phyloP scores from a whole-genome alignment of 2,888 invertebrate genomes.

The Tenthredo mesomela region DNA sequence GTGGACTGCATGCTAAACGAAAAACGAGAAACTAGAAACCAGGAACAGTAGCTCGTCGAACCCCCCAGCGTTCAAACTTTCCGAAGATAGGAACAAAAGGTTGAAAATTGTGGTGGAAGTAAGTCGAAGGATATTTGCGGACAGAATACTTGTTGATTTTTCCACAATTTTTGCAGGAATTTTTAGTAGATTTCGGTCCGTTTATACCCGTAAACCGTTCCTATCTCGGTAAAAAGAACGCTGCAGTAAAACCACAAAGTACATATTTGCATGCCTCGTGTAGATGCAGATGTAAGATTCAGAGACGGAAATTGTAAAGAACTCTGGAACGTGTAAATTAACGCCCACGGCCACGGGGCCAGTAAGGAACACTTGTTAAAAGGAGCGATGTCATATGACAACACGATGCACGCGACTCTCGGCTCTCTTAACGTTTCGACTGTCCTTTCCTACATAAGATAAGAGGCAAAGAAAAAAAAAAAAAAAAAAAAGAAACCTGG shows the following conservation, averaged over 20 bases:
- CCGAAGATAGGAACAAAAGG: background rate
- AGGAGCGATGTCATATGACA: slow-evolving; percentile 34
- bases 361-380: slow-evolving; percentile 27
- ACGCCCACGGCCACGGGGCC: slow-evolving; percentile 27
- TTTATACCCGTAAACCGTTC: background rate
- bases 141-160: too few species aligned
- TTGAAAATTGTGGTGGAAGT: background rate
- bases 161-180: too few species aligned
- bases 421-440: background rate
- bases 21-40: background rate
- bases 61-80: background rate
- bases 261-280: background rate
- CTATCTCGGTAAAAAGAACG: background rate
- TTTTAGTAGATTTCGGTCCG: background rate
- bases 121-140: too few species aligned
- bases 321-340: slow-evolving; percentile 40
- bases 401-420: slow-evolving; percentile 30
- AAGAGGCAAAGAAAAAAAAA: too few species aligned
- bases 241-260: background rate
- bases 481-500: too few species aligned
- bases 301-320: slow-evolving; percentile 38
- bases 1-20: background rate
- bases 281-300: slow-evolving; percentile 40
- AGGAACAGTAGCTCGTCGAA: background rate
- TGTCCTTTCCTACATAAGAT: slow-evolving; percentile 14